Evolutionary conservation across 2,888 invertebrate species (phyloP), one percentile per base, ranked within the genome.

Genomic region (Stramonita haemastoma): DNA sequence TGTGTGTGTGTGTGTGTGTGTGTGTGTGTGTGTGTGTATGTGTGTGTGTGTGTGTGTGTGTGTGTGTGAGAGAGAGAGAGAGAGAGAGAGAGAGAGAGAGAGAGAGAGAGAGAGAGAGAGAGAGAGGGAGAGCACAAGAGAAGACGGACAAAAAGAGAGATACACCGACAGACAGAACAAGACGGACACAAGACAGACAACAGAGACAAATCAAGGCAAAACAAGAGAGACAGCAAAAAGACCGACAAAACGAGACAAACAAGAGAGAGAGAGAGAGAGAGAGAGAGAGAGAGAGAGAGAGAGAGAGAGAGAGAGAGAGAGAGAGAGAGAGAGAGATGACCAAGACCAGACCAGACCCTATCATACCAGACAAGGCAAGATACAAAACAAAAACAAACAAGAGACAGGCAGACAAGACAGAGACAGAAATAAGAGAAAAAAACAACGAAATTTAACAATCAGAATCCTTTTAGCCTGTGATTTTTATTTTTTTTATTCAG

Each of bases 261-360:
- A 8, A 29, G 29, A 22, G 29, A 22, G 17, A 0, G 34, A 83
- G 36, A 11, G 83, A 83, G 36, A 83, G 83, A 83, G 83, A 83
- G 36, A 83, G 83, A 83, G 83, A 83, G n/a, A 73, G 73, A n/a
- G n/a, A 73, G 73, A 73, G 5, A n/a, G 73, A 73, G 4, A 46
- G 46, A 8, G 4, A 46, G 46, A 8, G 4, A 46, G 46, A 13
- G n/a, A 73, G 26, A n/a, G 5, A n/a, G n/a, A n/a, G 2, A 73
- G n/a, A 13, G n/a, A 73, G 6, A 13, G n/a, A 73, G 11, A 8
- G n/a, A 73, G 26, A n/a, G n/a, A n/a, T n/a, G n/a, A n/a, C n/a
- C n/a, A n/a, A n/a, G n/a, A n/a, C n/a, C n/a, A n/a, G n/a, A n/a
- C n/a, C n/a, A n/a, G n/a, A n/a, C n/a, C n/a, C n/a, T n/a, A n/a